phyloP scores from a whole-genome alignment of 2,113 vertebrate genomes.

The Sterna hirundo region DNA sequence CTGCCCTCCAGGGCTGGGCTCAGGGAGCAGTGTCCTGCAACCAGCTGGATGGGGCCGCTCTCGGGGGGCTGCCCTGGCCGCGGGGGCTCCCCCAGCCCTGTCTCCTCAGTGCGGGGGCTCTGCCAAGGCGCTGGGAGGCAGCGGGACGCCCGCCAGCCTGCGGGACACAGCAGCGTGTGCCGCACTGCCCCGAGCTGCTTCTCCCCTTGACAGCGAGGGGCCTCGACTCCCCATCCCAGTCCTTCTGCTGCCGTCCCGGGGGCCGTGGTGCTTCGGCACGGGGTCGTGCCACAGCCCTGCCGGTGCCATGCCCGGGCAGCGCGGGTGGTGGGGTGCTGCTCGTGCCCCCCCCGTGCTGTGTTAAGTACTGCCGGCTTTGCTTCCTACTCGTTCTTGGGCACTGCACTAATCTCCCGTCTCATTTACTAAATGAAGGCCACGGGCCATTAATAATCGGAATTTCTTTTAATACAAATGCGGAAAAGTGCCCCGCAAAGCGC shows the following conservation, averaged over 20 bases:
- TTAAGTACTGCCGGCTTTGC: background rate
- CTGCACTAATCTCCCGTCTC: constrained; percentile 67
- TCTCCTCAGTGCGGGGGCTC: background rate
- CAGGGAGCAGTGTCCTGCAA: rapidly evolving
- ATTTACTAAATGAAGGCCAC: constrained; percentile 71
- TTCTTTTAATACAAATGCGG: constrained; percentile 38
- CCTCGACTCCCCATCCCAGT: background rate
- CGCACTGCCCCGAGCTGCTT: background rate
- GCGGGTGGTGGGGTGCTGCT: background rate
- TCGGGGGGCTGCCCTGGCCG: no score
- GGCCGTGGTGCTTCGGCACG: rapidly evolving
- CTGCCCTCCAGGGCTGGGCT: background rate
- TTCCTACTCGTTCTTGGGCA: background rate
- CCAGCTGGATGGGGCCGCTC: background rate
- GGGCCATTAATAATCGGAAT: constrained; percentile 79
- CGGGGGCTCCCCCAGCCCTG: no score
- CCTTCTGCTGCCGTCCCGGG: rapidly evolving
- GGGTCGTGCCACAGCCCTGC: background rate
- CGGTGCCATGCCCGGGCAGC: background rate
- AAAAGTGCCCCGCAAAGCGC: background rate
- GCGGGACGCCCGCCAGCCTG: background rate
- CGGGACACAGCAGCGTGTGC: background rate
- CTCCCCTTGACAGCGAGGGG: no score
- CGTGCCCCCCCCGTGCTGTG: rapidly evolving
- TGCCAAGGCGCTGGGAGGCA: background rate